Conservation (phyloP, 2,113 vertebrate genomes). For the Gobio gobio region DNA sequence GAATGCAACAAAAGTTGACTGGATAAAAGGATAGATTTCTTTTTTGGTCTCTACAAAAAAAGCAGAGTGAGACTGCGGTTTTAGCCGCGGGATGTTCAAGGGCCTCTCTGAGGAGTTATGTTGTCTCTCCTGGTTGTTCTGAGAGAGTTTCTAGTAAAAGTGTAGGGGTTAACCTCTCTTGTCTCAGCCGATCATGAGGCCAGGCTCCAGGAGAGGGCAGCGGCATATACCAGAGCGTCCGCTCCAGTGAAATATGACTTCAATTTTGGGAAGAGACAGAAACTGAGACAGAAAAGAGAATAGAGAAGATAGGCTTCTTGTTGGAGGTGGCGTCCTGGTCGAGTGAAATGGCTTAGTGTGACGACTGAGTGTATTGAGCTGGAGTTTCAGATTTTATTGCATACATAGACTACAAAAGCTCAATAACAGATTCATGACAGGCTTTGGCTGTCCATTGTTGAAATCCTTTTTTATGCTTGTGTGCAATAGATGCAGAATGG, state of each 20-base stretch:
- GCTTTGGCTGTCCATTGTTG: conserved; percentile 26
- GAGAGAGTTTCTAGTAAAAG: conserved; percentile 36
- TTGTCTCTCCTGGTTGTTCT: conserved; percentile 8
- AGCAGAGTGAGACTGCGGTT: conserved; percentile 61
- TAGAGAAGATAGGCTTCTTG: conserved; percentile 34
- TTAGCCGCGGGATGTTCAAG: conserved; percentile 72
- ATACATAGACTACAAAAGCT: conserved; percentile 40
- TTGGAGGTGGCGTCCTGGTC: conserved; percentile 1
- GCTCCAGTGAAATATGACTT: conserved; percentile 1
- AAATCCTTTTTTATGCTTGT: neutral
- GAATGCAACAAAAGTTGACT: conserved; percentile 65
- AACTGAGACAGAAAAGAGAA: conserved; percentile 9
- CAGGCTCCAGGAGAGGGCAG: neutral
- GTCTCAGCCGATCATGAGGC: neutral
- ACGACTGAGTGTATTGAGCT: conserved; percentile 18
- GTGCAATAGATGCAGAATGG: conserved; percentile 3
- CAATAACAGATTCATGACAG: conserved; percentile 22
- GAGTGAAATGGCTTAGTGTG: neutral
- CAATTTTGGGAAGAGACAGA: conserved; percentile 17
- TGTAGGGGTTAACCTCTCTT: neutral
- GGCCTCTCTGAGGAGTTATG: conserved; percentile 60
- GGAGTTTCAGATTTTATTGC: conserved; percentile 36
- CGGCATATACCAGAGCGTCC: neutral
- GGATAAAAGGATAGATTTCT: conserved; percentile 64
- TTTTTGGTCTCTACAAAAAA: conserved; percentile 65